Evolutionary conservation across 2,113 vertebrate species (phyloP).

Genomic region (Myiagra hebetior): DNA sequence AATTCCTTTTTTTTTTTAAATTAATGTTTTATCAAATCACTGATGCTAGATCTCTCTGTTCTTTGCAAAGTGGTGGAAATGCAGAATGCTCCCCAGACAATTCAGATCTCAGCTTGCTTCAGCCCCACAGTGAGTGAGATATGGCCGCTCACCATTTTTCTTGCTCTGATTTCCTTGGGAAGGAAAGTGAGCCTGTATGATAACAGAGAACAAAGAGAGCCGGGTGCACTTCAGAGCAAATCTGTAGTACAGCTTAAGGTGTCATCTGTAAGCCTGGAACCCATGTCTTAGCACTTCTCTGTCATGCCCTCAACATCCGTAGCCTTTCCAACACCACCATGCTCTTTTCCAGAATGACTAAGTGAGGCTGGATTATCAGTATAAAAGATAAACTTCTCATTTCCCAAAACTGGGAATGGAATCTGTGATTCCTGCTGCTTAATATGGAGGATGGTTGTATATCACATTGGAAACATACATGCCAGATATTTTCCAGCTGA

Average conservation of each 20-base stretch:
- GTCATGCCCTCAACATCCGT: fast-evolving
- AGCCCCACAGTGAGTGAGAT: not conserved
- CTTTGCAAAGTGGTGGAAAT: not conserved
- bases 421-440: not conserved
- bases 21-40: not conserved
- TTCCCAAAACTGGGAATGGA: not conserved
- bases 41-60: not conserved
- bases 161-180: not conserved
- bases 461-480: not conserved
- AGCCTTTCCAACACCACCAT: not conserved
- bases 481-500: not conserved
- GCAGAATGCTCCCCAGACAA: not conserved
- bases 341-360: not conserved
- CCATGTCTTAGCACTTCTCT: not conserved
- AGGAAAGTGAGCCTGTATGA: not conserved
- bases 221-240: not conserved
- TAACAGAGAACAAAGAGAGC: not conserved
- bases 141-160: not conserved
- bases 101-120: not conserved
- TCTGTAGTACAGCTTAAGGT: not conserved
- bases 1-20: not conserved
- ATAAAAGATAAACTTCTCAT: not conserved
- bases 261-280: not conserved
- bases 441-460: not conserved
- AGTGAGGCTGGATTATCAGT: not conserved